A percentile compares a stretch with the other conserved stretches of the same genome.
Conservation (phyloP, 1,140 invertebrate genomes). For the Mylabris phalerata region DNA sequence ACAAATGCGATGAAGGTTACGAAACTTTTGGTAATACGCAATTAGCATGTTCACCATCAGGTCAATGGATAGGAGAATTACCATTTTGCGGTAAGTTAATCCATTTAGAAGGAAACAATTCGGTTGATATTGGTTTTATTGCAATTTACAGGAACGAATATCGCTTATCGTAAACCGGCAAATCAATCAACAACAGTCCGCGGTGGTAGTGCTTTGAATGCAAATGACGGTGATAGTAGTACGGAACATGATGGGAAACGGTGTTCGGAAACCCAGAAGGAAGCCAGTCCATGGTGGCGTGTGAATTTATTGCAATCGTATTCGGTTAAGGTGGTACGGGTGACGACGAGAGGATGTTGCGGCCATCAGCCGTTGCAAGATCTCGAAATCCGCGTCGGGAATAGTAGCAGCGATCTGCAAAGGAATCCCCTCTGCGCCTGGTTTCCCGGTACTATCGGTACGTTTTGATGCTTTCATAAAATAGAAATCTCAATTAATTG, state of each 20-base stretch:
- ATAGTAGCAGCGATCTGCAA: constrained; percentile 77
- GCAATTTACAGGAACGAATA: constrained; percentile 64
- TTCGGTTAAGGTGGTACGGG: constrained; percentile 72
- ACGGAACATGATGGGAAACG: constrained; percentile 79
- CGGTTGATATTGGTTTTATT: background rate
- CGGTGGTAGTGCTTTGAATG: constrained; percentile 71
- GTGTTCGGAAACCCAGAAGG: constrained; percentile 82
- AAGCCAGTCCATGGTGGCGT: constrained; percentile 86
- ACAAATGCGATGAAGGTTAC: constrained; percentile 79
- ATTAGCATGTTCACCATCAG: constrained; percentile 58
- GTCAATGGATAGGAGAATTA: constrained; percentile 69
- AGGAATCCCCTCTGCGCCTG: constrained; percentile 86
- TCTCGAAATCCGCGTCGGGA: constrained; percentile 84
- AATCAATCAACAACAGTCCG: constrained; percentile 84
- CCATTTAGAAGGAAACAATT: background rate
- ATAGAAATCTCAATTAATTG: too few species aligned
- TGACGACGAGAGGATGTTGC: constrained; percentile 71
- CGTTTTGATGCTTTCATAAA: constrained; percentile 28
- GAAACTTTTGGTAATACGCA: constrained; percentile 57
- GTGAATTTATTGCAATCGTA: constrained; percentile 79
- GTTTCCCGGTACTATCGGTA: constrained; percentile 87
- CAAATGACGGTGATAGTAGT: constrained; percentile 75
- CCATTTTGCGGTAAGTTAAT: constrained; percentile 69
- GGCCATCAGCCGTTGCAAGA: constrained; percentile 86
- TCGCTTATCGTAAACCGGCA: constrained; percentile 77